These are phyloP conservation scores for Neolamprologus ventralis DNA, from an alignment of 2,113 vertebrate species.

Conservation along the genomic window DNA sequence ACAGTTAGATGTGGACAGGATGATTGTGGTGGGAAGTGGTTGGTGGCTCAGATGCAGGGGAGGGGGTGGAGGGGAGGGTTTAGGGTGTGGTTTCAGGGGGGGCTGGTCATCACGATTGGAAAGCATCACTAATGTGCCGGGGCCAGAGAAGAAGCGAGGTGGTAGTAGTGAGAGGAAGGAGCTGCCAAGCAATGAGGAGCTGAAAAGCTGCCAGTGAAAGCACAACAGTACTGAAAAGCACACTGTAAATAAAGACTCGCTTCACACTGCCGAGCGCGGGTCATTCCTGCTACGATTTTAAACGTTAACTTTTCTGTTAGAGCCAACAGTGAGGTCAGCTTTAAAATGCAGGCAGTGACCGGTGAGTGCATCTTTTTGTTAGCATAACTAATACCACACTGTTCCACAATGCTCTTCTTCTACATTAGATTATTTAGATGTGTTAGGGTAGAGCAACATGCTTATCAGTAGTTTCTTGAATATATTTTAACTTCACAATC, in stretches of 20 bases:
- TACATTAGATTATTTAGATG: not conserved
- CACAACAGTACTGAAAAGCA: not conserved
- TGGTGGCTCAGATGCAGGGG: not conserved
- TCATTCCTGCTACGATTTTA: not conserved
- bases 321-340: not conserved
- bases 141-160: not conserved
- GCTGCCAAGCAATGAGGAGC: not conserved
- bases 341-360: not conserved
- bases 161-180: not conserved
- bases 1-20: not conserved
- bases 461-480: not conserved
- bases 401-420: not conserved
- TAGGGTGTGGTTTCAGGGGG: not conserved
- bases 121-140: not conserved
- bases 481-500: not conserved
- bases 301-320: not conserved
- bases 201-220: not conserved
- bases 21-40: not conserved
- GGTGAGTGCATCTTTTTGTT: not conserved
- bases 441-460: not conserved
- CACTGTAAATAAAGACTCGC: not conserved
- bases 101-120: not conserved
- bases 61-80: not conserved
- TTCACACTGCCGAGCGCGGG: not conserved
- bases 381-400: not conserved